phyloP scores from a whole-genome alignment of 2,888 invertebrate genomes.

The Romanomermis culicivorax region DNA sequence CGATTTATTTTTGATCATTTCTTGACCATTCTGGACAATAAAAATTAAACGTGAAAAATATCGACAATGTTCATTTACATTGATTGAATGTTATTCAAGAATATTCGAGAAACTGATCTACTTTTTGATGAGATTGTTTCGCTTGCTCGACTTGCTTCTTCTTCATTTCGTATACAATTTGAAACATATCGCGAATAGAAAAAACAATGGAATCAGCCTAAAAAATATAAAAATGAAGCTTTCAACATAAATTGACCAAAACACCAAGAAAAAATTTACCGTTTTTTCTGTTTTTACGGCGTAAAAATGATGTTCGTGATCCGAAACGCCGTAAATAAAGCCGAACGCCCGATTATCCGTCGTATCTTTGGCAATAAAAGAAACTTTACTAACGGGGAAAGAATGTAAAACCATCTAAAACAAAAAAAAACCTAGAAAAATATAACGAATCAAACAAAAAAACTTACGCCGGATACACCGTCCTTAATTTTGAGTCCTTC shows the following conservation, averaged over 20 bases:
- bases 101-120: too few relatives aligned
- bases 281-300: constrained; percentile 97
- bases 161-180: constrained; percentile 91
- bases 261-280: constrained; percentile 36
- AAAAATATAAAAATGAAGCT: not conserved
- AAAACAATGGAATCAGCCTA: constrained; percentile 56
- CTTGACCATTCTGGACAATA: too few relatives aligned
- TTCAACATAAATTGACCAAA: constrained; percentile 12
- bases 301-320: constrained; percentile 87
- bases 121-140: too few relatives aligned
- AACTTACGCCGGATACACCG: constrained; percentile 66
- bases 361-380: constrained; percentile 94
- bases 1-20: too few relatives aligned
- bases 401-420: constrained; percentile 79
- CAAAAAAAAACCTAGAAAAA: constrained; percentile 17
- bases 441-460: constrained; percentile 3
- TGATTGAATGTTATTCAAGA: too few relatives aligned
- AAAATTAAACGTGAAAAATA: too few relatives aligned
- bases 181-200: constrained; percentile 89
- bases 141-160: constrained; percentile 90
- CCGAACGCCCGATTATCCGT: constrained; percentile 92
- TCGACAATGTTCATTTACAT: too few relatives aligned
- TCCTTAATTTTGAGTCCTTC: constrained; percentile 81
- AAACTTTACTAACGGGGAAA: constrained; percentile 94
- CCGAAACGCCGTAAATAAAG: constrained; percentile 86